Evolutionary conservation across 2,113 vertebrate species (phyloP), one percentile per base, ranked within the genome.

Genomic region (Dasyprocta punctata): DNA sequence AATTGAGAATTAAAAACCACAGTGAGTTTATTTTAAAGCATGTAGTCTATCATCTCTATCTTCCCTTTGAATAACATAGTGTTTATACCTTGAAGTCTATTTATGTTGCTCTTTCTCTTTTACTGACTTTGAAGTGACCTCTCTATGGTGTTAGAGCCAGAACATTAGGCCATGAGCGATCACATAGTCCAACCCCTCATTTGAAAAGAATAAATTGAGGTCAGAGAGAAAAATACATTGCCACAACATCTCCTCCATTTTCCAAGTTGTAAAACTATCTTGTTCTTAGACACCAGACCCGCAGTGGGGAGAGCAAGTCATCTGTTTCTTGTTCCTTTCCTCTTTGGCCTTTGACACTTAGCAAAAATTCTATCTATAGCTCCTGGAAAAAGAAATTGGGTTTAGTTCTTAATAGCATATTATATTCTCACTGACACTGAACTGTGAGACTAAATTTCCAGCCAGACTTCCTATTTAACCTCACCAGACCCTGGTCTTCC

Each of bases 21-120:
- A 96, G 82, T 58, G 49, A 96, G 90, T 96, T 98, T 96, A 98
- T 97, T 98, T 98, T 97, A 96, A 98, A 97, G 86, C 67, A 54
- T 44, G 65, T 82, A 92, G 90, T 80, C 92, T 97, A 90, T 95
- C 96, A 96, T 96, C 94, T 97, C 92, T 94, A 82, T 96, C 97
- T 97, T 97, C 92, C 73, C 47, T 96, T 95, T 96, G 95, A 84
- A 95, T 93, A 96, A 84, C 65, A 47, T n/a, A 89, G 71, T 84
- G 92, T 97, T 98, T 96, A 97, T 96, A 89, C 5, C n/a, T 67
- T 75, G 82, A 97, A 36, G 38, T 94, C 95, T 97, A 89, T 97
- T 97, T 96, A 90, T 81, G 89, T 94, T 83, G 71, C 88, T 86
- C 13, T n/a, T 88, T 58, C 78, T 96, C 67, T 95, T 78, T 71